Evolutionary conservation across 2,113 vertebrate species (phyloP), one percentile per base, ranked within the genome.

Genomic region (Burhinus oedicnemus): DNA sequence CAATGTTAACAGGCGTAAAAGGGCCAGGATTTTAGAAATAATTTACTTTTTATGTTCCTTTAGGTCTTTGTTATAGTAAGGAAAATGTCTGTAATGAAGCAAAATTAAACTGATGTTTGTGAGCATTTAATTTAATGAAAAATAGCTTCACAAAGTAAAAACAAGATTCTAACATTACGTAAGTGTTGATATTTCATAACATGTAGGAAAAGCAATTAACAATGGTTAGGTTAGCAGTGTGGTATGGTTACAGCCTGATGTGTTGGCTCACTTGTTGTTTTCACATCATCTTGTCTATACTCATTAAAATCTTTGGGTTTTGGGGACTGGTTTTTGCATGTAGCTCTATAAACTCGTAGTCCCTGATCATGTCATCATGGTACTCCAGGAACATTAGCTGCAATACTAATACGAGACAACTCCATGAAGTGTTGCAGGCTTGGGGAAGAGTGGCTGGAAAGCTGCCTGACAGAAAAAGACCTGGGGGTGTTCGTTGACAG

Each of bases 121-220:
- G 95, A 88, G 68, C 58, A 83, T 87, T 90, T 79, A 93, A 91
- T 85, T 60, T 89, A 84, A 61, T 90, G 89, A 84, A 95, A 96
- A 87, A 75, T 51, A 79, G 1, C 7, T 88, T 44, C 27, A 82
- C 42, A 57, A 93, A 81, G 6, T 26, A 38, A 82, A 82, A 62
- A 9, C n/a, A 70, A 47, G 22, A 44, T 85, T 88, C 44, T 36
- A 87, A 40, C 8, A 7, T 83, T 36, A 64, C 66, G 9, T 72
- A 75, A 54, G 29, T 44, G 27, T 44, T 92, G 26, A 65, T 45
- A n/a, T 87, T 93, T 89, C 20, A 27, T 55, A 80, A 51, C 25
- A 22, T 21, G 12, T 22, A 55, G 44, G 65, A 87, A 91, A 84
- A 29, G 14, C 21, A 84, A 51, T 51, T 51, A 5, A 51, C 22